These are phyloP conservation scores for Channallabes apus DNA, from an alignment of 2,797 vertebrate genomes.

Conservation along the genomic window DNA sequence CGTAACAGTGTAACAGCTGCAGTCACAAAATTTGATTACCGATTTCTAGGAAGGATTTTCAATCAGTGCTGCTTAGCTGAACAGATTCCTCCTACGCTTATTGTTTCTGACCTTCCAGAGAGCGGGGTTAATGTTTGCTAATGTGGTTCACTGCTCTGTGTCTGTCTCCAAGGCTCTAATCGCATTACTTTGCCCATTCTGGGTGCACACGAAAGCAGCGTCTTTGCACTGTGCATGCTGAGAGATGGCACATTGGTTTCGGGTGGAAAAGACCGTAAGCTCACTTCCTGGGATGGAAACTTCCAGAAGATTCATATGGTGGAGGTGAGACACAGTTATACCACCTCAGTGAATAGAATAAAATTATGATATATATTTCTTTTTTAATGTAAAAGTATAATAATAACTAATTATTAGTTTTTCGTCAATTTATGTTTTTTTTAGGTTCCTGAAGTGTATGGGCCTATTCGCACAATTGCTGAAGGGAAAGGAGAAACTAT, in stretches of 20 bases:
- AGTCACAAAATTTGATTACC: conserved; percentile 7
- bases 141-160: conserved; percentile 44
- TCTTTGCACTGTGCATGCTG: conserved; percentile 95
- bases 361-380: not conserved
- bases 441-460: conserved; percentile 92
- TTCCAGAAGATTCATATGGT: conserved; percentile 88
- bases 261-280: conserved; percentile 92
- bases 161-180: conserved; percentile 83
- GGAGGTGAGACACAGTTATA: conserved; percentile 77
- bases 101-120: conserved; percentile 27
- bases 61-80: conserved; percentile 25
- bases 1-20: conserved; percentile 20
- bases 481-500: conserved; percentile 89
- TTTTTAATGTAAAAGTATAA: not conserved
- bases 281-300: conserved; percentile 91
- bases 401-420: not conserved
- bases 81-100: conserved; percentile 10
- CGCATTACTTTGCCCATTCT: conserved; percentile 91
- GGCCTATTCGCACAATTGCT: conserved; percentile 91
- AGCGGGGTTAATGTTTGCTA: conserved; percentile 31
- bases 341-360: not conserved
- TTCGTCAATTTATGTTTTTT: not conserved
- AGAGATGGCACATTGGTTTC: conserved; percentile 91
- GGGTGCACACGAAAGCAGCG: conserved; percentile 93
- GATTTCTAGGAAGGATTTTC: conserved; percentile 10